These are phyloP conservation scores for Scaptomyza polygonia DNA, from an alignment of 2,888 invertebrate genomes.

Conservation along the genomic window DNA sequence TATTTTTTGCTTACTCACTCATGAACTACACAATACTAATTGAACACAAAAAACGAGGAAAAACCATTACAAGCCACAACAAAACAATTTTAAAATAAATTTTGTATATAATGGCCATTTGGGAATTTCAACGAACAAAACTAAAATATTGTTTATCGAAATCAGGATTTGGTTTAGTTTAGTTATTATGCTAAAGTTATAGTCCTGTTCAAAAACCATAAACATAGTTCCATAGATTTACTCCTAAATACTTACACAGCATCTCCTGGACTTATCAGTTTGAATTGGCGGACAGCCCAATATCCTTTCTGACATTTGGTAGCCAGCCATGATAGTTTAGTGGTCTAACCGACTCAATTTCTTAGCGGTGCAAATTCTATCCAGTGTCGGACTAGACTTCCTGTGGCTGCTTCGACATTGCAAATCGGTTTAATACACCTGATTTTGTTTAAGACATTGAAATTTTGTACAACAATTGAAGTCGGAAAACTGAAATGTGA, in stretches of 20 bases:
- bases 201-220: no score
- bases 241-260: conserved; percentile 2
- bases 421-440: neutral
- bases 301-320: neutral
- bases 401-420: conserved; percentile 3
- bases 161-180: no score
- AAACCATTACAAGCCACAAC: no score
- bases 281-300: neutral
- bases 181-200: no score
- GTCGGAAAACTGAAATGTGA: conserved; percentile 15
- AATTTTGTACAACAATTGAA: conserved; percentile 6
- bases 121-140: no score
- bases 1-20: no score
- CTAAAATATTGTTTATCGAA: no score
- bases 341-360: no score
- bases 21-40: no score
- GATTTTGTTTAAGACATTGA: conserved; percentile 12
- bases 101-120: no score
- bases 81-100: no score
- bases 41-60: no score
- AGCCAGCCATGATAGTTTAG: neutral
- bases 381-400: neutral
- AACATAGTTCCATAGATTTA: neutral
- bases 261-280: neutral
- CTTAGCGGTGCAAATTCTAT: neutral